Evolutionary conservation across 2,113 vertebrate genomes (phyloP).

Genomic region (Upupa epops): DNA sequence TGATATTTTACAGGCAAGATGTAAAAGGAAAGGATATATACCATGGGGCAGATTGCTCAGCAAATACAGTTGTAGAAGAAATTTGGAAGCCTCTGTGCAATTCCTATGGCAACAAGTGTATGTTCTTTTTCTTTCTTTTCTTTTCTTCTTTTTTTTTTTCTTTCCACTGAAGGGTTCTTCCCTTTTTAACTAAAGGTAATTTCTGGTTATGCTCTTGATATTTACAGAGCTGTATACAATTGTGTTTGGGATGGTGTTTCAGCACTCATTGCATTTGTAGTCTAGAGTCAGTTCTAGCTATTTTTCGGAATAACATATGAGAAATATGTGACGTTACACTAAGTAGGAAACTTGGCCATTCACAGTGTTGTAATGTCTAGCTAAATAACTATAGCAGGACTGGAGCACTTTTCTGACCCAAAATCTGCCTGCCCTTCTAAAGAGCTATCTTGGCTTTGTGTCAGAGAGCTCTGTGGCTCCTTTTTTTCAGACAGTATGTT

Average conservation of each 20-base stretch:
- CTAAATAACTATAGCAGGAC: neutral
- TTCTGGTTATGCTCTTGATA: neutral
- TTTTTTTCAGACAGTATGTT: neutral
- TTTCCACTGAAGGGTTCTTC: neutral
- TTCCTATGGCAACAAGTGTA: neutral
- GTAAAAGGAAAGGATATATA: neutral
- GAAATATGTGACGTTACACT: neutral
- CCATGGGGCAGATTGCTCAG: neutral
- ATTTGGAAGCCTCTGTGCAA: neutral
- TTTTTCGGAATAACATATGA: neutral
- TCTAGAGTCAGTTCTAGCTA: neutral
- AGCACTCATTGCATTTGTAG: neutral
- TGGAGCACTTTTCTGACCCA: neutral
- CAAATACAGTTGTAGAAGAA: neutral
- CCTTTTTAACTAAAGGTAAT: neutral
- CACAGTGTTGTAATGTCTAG: neutral
- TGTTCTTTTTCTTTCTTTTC: neutral
- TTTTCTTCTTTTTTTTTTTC: neutral
- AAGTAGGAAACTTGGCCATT: neutral
- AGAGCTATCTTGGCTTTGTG: neutral
- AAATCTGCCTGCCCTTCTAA: neutral
- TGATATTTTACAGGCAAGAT: neutral
- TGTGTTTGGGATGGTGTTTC: neutral
- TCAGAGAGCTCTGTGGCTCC: neutral
- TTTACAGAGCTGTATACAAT: neutral